phyloP scores from a whole-genome alignment of 2,888 invertebrate genomes.

The Himalopsyche kuldschensis region DNA sequence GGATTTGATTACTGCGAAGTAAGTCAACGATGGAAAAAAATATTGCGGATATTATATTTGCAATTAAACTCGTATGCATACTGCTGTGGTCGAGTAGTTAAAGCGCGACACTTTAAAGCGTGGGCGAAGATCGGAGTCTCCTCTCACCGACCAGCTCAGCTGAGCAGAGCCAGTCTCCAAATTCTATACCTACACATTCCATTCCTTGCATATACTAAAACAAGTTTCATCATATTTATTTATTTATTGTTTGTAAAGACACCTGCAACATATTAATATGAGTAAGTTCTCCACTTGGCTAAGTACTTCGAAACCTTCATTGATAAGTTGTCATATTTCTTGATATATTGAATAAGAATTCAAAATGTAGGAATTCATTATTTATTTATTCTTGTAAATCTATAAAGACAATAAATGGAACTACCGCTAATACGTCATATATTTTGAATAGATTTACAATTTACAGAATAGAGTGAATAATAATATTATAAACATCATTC shows the following conservation, averaged over 20 bases:
- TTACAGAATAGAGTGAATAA: too few relatives aligned
- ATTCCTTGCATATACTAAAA: slow-evolving; percentile 2
- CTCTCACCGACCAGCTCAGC: slow-evolving; percentile 8
- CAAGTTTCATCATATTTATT: slow-evolving; percentile 22
- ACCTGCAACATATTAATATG: slow-evolving; percentile 9
- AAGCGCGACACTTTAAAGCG: neutral
- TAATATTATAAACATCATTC: too few relatives aligned
- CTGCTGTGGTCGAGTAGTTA: neutral
- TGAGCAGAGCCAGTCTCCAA: neutral
- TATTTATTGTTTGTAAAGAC: slow-evolving; percentile 8
- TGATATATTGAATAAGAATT: too few relatives aligned
- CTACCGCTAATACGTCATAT: too few relatives aligned
- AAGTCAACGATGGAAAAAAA: too few relatives aligned
- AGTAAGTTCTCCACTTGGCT: neutral
- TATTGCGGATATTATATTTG: neutral
- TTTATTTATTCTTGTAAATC: too few relatives aligned
- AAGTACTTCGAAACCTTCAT: neutral
- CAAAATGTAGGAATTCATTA: too few relatives aligned
- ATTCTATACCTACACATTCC: slow-evolving; percentile 13
- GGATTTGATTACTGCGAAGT: too few relatives aligned
- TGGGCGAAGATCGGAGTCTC: slow-evolving; percentile 23
- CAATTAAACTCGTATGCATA: neutral
- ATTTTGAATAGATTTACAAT: too few relatives aligned
- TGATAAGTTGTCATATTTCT: neutral
- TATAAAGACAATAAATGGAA: too few relatives aligned